Base-by-base conservation (phyloP, 2,888 invertebrate genomes). In the Sussaba pulchella region DNA sequence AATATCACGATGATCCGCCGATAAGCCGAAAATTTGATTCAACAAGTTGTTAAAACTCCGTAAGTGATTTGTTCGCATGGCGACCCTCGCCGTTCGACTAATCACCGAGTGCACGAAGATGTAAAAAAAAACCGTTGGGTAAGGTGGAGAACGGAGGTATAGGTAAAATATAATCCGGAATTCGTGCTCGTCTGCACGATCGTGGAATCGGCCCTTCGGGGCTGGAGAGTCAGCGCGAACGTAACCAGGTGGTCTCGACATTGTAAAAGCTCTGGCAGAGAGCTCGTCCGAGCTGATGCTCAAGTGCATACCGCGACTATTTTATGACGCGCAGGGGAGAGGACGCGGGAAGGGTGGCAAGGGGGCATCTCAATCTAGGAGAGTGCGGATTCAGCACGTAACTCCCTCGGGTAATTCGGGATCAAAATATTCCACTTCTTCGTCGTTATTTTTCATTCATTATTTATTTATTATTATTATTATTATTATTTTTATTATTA, bases 401-500 rank as follows among this genome's bases (percentile, higher is more conserved):
- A 72, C 75, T 59, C 57, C 52, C 47, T 14, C 10, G 36, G 63
- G 47, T 70, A 66, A n/a, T n/a, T n/a, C n/a, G n/a, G n/a, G 57
- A 52, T 71, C 57, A 45, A 61, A 43, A 70, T 45, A 57, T 63
- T 67, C 36, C 8, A 54, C n/a, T 9, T 14, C 31, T 10, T 50
- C 1, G 8, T 2, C 8, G 6, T 50, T 45, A 67, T 73, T 74
- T 71, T 57, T 83, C 83, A 70, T 77, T 83, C 81, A 73, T 81
- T 82, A 71, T 77, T 59, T 74, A 61, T 45, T 70, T 83, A 71
- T 59, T 73, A n/a, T n/a, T n/a, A n/a, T 66, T 57, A 47, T 79
- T 31, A 6, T 31, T 6, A n/a, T 6, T 31, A 6, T 64, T 26
- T 14, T 50, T 36, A 78, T 61, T 12, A 69, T 82, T 75, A 74